Conservation (phyloP, 2,888 invertebrate genomes). For the Phasia obesa region DNA sequence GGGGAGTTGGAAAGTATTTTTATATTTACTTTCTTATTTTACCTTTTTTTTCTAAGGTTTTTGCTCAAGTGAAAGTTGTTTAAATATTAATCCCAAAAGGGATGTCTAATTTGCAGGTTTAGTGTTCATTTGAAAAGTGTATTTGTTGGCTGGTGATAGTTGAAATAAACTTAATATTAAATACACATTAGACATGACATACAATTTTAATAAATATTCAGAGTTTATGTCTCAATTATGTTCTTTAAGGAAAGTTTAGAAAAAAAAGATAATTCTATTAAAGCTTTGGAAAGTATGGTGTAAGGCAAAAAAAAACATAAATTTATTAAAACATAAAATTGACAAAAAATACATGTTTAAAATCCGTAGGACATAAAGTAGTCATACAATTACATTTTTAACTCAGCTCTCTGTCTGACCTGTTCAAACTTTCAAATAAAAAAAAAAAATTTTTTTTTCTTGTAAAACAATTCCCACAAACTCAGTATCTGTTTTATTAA, state of each 20-base stretch:
- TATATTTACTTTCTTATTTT: conserved; percentile 18
- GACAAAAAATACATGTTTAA: not conserved
- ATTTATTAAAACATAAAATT: not conserved
- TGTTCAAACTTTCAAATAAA: too few species aligned
- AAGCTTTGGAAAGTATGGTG: not conserved
- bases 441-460: too few species aligned
- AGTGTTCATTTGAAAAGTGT: conserved; percentile 61
- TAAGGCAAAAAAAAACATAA: not conserved
- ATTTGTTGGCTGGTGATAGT: conserved; percentile 2
- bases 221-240: conserved; percentile 29
- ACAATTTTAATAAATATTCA: conserved; percentile 48
- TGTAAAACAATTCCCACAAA: too few species aligned
- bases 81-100: conserved; percentile 75
- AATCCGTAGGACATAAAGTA: too few species aligned
- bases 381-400: too few species aligned
- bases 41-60: not conserved
- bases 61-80: conserved; percentile 57
- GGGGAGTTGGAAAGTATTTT: conserved; percentile 55
- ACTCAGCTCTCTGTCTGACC: too few species aligned
- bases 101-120: conserved; percentile 75
- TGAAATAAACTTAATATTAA: conserved; percentile 59
- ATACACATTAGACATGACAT: conserved; percentile 65
- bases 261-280: not conserved
- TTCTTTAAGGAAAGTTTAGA: not conserved
- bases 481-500: not conserved